Evolutionary conservation across 2,797 vertebrate species (phyloP).

Genomic region (Zalophus californianus): DNA sequence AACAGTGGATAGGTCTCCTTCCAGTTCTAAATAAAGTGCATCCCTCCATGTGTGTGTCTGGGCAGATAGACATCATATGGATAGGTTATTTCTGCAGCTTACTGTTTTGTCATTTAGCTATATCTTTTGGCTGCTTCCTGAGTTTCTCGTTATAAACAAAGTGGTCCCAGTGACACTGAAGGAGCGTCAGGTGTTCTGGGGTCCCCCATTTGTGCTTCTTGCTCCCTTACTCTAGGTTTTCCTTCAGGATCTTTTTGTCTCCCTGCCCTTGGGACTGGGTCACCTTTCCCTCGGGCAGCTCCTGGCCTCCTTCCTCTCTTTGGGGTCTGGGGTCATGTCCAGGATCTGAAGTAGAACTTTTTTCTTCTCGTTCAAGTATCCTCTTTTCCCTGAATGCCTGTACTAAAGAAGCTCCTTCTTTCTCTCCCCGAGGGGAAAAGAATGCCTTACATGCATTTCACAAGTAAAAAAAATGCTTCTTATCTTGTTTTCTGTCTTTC

Average conservation of each 20-base stretch:
- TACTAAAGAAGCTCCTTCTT: conserved; percentile 46
- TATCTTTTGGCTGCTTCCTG: neutral
- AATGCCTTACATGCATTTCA: neutral
- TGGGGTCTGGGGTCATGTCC: neutral
- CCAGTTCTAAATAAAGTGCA: conserved; percentile 31
- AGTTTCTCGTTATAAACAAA: conserved; percentile 14
- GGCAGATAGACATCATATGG: neutral
- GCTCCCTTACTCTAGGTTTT: neutral
- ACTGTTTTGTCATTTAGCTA: neutral
- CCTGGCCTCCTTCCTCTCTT: conserved; percentile 11
- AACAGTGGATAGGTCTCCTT: neutral
- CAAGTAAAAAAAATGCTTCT: neutral
- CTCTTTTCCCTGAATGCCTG: neutral
- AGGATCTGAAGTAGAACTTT: neutral
- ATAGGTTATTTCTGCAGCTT: neutral
- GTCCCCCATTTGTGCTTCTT: neutral
- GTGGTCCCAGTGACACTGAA: neutral
- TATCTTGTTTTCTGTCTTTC: conserved; percentile 61
- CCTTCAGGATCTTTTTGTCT: neutral
- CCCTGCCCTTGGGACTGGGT: neutral
- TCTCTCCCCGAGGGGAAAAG: neutral
- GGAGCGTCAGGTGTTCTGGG: neutral
- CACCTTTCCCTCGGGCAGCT: conserved; percentile 22
- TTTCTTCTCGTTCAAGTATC: conserved; percentile 37
- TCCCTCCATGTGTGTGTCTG: neutral